phyloP scores from a whole-genome alignment of 2,113 vertebrate genomes.

The Propithecus coquereli region DNA sequence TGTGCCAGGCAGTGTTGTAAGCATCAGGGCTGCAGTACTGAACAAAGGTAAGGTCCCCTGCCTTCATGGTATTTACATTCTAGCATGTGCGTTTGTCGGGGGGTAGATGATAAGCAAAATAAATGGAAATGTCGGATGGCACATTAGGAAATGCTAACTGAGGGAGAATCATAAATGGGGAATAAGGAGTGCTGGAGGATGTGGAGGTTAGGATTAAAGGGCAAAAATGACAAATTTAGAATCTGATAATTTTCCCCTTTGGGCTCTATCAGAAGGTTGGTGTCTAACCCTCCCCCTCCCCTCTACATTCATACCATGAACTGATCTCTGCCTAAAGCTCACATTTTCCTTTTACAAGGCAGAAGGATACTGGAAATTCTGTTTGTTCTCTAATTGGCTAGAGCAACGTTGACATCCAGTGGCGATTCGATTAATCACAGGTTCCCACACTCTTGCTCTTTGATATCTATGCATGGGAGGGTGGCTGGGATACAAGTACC shows the following conservation, averaged over 20 bases:
- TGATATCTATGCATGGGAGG: not conserved
- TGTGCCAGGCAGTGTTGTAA: not conserved
- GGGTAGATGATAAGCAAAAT: not conserved
- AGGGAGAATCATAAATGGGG: not conserved
- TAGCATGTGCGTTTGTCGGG: too few relatives aligned
- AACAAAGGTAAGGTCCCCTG: not conserved
- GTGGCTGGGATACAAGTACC: fast-evolving
- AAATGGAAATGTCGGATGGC: not conserved
- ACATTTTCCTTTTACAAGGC: not conserved
- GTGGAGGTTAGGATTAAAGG: not conserved
- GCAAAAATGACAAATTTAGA: not conserved
- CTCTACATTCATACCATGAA: not conserved
- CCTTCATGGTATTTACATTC: not conserved
- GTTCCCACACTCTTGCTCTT: not conserved
- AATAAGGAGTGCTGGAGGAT: not conserved
- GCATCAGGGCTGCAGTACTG: not conserved
- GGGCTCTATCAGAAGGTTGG: not conserved
- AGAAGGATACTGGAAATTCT: not conserved
- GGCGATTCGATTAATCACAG: constrained; percentile 83
- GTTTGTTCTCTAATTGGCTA: constrained; percentile 71
- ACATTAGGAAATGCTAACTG: not conserved
- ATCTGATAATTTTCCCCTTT: not conserved
- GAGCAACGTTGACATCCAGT: constrained; percentile 87
- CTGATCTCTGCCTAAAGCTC: not conserved
- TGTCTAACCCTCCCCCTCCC: not conserved